Conservation (phyloP, 1,140 invertebrate genomes). For the Chelonus insularis region DNA sequence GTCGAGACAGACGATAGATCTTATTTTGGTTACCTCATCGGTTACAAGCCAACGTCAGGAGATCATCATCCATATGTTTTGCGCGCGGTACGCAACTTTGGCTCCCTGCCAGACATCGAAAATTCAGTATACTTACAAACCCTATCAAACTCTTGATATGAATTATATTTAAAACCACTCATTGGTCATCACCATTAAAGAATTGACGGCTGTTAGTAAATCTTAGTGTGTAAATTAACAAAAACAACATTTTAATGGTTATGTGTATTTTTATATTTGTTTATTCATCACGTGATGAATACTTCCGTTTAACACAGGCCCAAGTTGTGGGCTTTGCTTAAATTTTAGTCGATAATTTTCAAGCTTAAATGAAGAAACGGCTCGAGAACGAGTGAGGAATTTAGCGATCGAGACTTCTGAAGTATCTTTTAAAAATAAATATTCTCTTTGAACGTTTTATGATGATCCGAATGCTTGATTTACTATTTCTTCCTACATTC, state of each 20-base stretch:
- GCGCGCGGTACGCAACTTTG: constrained; percentile 47
- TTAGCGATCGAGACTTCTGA: neutral
- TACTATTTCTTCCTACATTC: neutral
- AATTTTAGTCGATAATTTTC: neutral
- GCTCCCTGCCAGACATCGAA: constrained; percentile 41
- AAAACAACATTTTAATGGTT: constrained; percentile 31
- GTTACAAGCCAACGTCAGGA: constrained; percentile 38
- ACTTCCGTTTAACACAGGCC: neutral
- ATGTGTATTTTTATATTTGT: constrained; percentile 28
- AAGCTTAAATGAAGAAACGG: neutral
- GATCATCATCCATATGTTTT: constrained; percentile 46
- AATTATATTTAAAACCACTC: constrained; percentile 46
- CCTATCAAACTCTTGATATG: constrained; percentile 49
- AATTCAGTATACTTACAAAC: constrained; percentile 8
- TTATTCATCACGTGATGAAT: constrained; percentile 1
- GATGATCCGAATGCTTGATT: neutral
- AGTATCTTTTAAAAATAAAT: constrained; percentile 7
- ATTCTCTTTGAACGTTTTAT: neutral
- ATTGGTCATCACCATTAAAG: constrained; percentile 7
- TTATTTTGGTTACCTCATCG: constrained; percentile 49
- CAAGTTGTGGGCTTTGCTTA: neutral
- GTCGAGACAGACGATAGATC: constrained; percentile 35
- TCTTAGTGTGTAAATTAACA: neutral
- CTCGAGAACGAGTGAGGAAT: neutral
- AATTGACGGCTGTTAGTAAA: neutral